Evolutionary conservation across 2,113 vertebrate species (phyloP).

Genomic region (Barnardius zonarius): DNA sequence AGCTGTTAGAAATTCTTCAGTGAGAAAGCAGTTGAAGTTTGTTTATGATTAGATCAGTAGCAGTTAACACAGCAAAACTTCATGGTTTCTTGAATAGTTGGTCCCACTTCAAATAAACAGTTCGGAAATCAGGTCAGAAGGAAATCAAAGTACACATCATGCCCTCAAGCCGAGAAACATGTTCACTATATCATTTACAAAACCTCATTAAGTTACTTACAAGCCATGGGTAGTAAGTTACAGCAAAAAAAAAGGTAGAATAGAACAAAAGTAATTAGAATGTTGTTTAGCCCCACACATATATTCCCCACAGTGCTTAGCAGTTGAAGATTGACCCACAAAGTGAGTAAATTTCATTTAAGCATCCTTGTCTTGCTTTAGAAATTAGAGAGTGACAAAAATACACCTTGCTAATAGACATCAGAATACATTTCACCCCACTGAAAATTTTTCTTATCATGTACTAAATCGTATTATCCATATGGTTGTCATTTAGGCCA

Average conservation of each 20-base stretch:
- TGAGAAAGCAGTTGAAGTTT: neutral
- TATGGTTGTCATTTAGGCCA: constrained; percentile 26
- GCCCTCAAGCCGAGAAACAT: constrained; percentile 7
- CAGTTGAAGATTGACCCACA: constrained; percentile 8
- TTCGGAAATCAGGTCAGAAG: constrained; percentile 14
- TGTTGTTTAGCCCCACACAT: neutral
- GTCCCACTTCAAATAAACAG: constrained; percentile 8
- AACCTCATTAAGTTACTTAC: constrained; percentile 21
- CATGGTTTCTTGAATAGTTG: neutral
- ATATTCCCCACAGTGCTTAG: neutral
- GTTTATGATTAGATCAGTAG: neutral
- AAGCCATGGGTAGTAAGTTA: neutral
- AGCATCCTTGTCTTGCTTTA: neutral
- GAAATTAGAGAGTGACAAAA: constrained; percentile 25
- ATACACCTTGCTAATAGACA: constrained; percentile 25
- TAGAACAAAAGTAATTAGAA: constrained; percentile 40
- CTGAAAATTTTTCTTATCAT: neutral
- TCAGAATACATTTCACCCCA: neutral
- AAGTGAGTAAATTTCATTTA: constrained; percentile 34
- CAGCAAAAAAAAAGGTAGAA: neutral
- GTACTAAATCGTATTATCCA: constrained; percentile 35
- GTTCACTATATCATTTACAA: neutral
- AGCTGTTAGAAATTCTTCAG: neutral
- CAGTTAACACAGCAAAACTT: neutral
- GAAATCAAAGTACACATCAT: neutral